Percentiles rank a stretch among this genome's conserved stretches.
Conservation (phyloP, 2,113 vertebrate species). For the Chinchilla lanigera region DNA sequence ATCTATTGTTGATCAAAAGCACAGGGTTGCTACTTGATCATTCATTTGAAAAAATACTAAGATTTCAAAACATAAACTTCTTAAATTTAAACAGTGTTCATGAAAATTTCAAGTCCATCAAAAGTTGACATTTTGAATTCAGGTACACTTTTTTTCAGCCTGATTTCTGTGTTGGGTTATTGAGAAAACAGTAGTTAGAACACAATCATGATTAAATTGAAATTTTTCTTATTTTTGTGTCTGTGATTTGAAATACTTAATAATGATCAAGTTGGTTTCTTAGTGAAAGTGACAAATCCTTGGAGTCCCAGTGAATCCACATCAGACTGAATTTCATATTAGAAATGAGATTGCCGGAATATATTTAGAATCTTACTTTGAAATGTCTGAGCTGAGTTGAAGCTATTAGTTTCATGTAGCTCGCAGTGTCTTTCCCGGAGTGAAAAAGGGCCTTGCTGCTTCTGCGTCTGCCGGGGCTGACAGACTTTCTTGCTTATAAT, state of each 20-base stretch:
- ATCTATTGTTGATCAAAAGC: neutral
- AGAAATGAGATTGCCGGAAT: conserved; percentile 61
- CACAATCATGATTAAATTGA: conserved; percentile 39
- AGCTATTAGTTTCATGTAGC: conserved; percentile 35
- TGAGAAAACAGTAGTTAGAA: conserved; percentile 33
- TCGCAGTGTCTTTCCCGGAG: conserved; percentile 24
- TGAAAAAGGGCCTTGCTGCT: neutral
- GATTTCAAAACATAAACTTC: conserved; percentile 25
- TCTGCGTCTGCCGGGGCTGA: conserved; percentile 2
- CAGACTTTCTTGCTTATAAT: neutral
- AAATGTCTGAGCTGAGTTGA: conserved; percentile 31
- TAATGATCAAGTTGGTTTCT: conserved; percentile 50
- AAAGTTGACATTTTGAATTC: conserved; percentile 35
- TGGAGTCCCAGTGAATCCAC: conserved; percentile 8
- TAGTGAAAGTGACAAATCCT: conserved; percentile 48
- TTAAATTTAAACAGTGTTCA: neutral
- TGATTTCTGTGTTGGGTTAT: conserved; percentile 12
- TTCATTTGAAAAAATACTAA: neutral
- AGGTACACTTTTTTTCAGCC: neutral
- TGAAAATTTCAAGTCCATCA: conserved; percentile 36
- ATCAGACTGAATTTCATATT: conserved; percentile 41
- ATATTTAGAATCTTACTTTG: conserved; percentile 63
- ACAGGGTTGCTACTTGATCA: neutral
- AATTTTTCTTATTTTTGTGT: conserved; percentile 56
- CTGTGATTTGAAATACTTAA: conserved; percentile 50